Conservation (phyloP, 2,113 vertebrate genomes). For the Heterocephalus glaber region DNA sequence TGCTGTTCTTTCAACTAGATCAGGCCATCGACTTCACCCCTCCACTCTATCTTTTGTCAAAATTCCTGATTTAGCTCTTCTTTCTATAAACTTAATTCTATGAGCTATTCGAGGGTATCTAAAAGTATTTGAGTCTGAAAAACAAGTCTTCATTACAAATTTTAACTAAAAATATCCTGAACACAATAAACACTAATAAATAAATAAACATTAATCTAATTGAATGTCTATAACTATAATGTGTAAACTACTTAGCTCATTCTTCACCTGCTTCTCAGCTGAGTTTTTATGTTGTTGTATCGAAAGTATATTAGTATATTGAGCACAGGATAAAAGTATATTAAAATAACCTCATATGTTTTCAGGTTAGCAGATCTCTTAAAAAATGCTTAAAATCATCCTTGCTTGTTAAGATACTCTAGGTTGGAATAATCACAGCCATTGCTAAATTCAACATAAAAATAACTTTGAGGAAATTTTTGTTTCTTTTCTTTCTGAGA, state of each 20-base stretch:
- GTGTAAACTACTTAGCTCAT: not conserved
- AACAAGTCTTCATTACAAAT: not conserved
- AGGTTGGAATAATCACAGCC: not conserved
- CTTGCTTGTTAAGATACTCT: not conserved
- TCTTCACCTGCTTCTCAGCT: not conserved
- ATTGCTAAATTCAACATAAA: not conserved
- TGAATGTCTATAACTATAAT: not conserved
- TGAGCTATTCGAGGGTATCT: not conserved
- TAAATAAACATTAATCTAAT: slow-evolving; percentile 14
- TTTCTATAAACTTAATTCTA: not conserved
- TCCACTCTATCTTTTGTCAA: not conserved
- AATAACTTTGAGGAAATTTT: not conserved
- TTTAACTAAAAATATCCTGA: not conserved
- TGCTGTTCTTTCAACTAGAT: not conserved
- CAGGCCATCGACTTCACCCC: not conserved
- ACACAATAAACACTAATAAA: slow-evolving; percentile 26
- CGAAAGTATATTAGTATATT: slow-evolving; percentile 37
- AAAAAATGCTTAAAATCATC: not conserved
- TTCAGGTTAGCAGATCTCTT: not conserved
- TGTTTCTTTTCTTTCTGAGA: not conserved
- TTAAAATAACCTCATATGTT: slow-evolving; percentile 27
- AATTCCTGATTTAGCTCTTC: not conserved
- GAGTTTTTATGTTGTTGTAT: not conserved
- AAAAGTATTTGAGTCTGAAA: not conserved
- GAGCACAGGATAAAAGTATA: not conserved